Conservation (phyloP, 2,888 invertebrate species). For the Craniophora ligustri region DNA sequence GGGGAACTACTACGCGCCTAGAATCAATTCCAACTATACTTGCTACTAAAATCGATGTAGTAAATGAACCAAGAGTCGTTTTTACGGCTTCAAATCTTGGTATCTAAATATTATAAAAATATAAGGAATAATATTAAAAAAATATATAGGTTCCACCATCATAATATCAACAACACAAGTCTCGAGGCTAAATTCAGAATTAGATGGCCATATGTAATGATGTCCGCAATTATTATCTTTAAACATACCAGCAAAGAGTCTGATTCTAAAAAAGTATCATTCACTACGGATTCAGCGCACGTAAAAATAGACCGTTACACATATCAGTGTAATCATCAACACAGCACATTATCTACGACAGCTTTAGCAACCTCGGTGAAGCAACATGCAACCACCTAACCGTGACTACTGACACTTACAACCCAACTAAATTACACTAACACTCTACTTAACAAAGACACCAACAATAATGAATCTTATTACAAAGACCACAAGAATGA, state of each 20-base stretch:
- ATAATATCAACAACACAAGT: too few species aligned
- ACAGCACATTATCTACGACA: slow-evolving; percentile 76
- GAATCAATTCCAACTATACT: too few species aligned
- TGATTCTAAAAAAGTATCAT: slow-evolving; percentile 44
- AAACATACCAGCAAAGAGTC: neutral
- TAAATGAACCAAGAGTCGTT: too few species aligned
- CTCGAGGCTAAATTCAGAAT: too few species aligned
- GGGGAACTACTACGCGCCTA: too few species aligned
- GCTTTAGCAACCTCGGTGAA: slow-evolving; percentile 82
- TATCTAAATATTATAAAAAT: too few species aligned
- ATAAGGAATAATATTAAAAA: too few species aligned
- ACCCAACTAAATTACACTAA: slow-evolving; percentile 56
- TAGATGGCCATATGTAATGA: too few species aligned
- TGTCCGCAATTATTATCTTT: too few species aligned
- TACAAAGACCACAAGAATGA: slow-evolving; percentile 22
- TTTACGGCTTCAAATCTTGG: too few species aligned
- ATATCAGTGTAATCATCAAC: slow-evolving; percentile 75
- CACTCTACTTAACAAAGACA: slow-evolving; percentile 36
- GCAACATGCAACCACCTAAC: slow-evolving; percentile 73
- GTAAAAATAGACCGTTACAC: slow-evolving; percentile 80
- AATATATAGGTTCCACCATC: too few species aligned
- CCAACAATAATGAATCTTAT: slow-evolving; percentile 24
- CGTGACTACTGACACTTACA: slow-evolving; percentile 81
- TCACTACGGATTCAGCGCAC: slow-evolving; percentile 62
- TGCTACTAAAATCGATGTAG: too few species aligned